Conservation (phyloP, 2,113 vertebrate genomes). For the Actenoides lindsayi region DNA sequence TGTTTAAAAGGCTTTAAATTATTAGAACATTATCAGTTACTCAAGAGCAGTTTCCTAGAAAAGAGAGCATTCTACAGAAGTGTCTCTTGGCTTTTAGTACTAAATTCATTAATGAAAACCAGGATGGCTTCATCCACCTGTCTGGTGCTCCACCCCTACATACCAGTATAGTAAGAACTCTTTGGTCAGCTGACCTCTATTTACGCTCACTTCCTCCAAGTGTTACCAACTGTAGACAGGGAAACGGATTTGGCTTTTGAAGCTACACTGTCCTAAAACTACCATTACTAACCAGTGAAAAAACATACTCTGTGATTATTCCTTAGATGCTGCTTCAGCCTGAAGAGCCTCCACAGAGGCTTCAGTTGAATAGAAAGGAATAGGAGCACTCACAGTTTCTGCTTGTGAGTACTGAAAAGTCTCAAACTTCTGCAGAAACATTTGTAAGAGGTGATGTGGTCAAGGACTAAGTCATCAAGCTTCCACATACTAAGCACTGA, state of each 20-base stretch:
- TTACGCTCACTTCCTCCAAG: not conserved
- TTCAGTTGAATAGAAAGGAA: not conserved
- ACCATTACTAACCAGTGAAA: not conserved
- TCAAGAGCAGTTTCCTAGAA: not conserved
- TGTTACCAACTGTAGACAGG: not conserved
- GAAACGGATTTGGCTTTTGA: not conserved
- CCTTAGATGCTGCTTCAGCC: not conserved
- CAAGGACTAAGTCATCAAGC: not conserved
- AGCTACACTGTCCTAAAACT: not conserved
- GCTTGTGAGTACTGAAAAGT: not conserved
- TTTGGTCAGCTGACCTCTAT: not conserved
- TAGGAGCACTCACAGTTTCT: not conserved
- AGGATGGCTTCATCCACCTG: not conserved
- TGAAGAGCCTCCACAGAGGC: not conserved
- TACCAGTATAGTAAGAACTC: not conserved
- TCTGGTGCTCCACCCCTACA: not conserved
- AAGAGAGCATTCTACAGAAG: not conserved
- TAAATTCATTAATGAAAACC: not conserved
- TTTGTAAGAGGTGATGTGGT: not conserved
- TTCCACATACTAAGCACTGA: not conserved
- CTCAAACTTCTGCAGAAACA: not conserved
- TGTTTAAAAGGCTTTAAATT: not conserved
- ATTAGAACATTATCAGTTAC: not conserved
- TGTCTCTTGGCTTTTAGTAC: not conserved
- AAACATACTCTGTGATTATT: not conserved